Percentiles rank a stretch among this genome's conserved stretches.
These are phyloP conservation scores for Camponotus fellah DNA, from an alignment of 2,888 invertebrate genomes.

Conservation along the genomic window DNA sequence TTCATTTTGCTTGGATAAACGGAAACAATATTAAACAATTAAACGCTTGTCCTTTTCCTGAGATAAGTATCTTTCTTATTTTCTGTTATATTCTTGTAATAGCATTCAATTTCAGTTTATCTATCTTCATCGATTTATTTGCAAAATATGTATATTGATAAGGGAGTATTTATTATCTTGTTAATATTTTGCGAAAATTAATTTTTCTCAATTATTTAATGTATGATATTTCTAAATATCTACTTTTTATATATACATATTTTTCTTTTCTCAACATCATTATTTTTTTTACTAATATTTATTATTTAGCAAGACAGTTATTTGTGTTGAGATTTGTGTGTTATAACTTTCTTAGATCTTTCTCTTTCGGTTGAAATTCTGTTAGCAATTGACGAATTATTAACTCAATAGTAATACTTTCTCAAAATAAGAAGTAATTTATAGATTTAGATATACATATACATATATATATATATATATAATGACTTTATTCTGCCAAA, in stretches of 20 bases:
- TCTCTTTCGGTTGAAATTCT: no score
- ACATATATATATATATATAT: no score
- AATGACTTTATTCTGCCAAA: no score
- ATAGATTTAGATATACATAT: no score
- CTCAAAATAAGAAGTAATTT: no score
- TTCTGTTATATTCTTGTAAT: neutral
- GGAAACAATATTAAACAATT: neutral
- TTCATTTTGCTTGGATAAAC: neutral
- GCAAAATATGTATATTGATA: neutral
- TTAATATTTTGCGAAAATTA: neutral
- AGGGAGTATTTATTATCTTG: neutral
- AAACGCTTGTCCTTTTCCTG: neutral
- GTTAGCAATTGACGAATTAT: neutral
- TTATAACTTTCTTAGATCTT: no score
- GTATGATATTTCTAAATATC: neutral
- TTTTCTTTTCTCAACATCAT: neutral
- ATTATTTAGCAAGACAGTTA: neutral
- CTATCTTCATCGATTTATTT: neutral
- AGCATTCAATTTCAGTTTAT: neutral
- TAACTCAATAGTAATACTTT: no score
- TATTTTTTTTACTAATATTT: neutral
- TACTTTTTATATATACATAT: neutral
- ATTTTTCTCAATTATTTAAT: neutral
- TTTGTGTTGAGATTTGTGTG: neutral
- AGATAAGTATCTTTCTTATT: neutral